phyloP scores from a whole-genome alignment of 2,797 vertebrate genomes.

The Coreius guichenoti region DNA sequence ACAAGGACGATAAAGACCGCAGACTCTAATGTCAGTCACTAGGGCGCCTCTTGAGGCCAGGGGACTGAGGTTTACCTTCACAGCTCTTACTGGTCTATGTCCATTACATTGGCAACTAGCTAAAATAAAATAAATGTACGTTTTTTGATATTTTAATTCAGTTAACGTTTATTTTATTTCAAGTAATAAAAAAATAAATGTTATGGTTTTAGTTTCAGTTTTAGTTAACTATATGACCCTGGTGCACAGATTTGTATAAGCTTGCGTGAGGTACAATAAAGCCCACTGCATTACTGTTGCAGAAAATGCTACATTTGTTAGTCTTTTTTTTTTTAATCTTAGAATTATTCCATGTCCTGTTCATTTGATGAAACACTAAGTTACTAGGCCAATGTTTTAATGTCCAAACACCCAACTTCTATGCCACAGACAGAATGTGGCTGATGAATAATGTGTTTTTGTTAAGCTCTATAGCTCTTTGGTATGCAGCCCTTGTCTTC shows the following conservation, averaged over 20 bases:
- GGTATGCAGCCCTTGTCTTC: slow-evolving; percentile 33
- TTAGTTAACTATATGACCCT: background rate
- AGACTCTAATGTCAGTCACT: too few relatives aligned
- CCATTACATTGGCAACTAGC: too few relatives aligned
- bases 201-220: background rate
- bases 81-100: too few relatives aligned
- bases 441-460: slow-evolving; percentile 21
- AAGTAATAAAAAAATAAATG: background rate
- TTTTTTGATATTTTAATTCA: background rate
- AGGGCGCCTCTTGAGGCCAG: too few relatives aligned
- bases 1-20: too few relatives aligned
- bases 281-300: background rate
- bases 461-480: slow-evolving; percentile 28
- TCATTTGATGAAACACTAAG: background rate
- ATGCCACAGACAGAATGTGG: slow-evolving; percentile 2
- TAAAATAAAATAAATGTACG: too few relatives aligned
- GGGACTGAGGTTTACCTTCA: too few relatives aligned
- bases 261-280: background rate
- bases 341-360: background rate
- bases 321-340: background rate
- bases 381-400: slow-evolving; percentile 2
- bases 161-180: background rate
- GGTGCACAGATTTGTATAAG: background rate
- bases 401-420: background rate
- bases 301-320: background rate